Conservation (phyloP, 2,113 vertebrate species). For the Camelus dromedarius region DNA sequence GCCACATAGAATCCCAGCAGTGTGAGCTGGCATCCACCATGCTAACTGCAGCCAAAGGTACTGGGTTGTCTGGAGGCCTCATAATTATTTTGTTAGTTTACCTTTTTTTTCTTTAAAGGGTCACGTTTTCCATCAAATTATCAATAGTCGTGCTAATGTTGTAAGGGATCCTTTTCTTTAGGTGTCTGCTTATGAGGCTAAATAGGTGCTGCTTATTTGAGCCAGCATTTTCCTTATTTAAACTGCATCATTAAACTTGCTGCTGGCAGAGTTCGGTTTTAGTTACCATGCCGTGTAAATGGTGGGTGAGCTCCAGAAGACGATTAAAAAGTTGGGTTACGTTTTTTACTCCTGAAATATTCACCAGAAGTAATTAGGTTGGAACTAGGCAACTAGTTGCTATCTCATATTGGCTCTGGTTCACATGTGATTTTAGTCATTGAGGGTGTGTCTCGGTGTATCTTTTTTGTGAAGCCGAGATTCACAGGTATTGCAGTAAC, state of each 20-base stretch:
- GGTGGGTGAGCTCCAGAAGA: not conserved
- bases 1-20: slow-evolving; percentile 97
- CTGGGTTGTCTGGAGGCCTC: not conserved
- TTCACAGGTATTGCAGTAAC: not conserved
- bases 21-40: slow-evolving; percentile 97
- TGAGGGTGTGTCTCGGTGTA: not conserved
- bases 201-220: slow-evolving; percentile 62
- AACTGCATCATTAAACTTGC: slow-evolving; percentile 32
- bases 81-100: not conserved
- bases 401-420: not conserved
- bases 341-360: not conserved
- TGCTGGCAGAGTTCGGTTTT: not conserved
- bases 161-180: slow-evolving; percentile 40
- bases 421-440: not conserved
- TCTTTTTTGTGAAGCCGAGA: not conserved
- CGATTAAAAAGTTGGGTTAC: slow-evolving; percentile 11
- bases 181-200: not conserved
- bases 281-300: not conserved
- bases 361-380: not conserved
- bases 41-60: slow-evolving; percentile 98
- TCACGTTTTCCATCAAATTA: not conserved
- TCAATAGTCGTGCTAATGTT: slow-evolving; percentile 8
- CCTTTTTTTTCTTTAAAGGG: not conserved
- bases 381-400: not conserved
- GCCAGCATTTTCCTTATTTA: slow-evolving; percentile 37